A percentile compares a stretch with the other conserved stretches of the same genome.
These are phyloP conservation scores for Aquatica leii DNA, from an alignment of 2,888 invertebrate genomes.

Conservation along the genomic window DNA sequence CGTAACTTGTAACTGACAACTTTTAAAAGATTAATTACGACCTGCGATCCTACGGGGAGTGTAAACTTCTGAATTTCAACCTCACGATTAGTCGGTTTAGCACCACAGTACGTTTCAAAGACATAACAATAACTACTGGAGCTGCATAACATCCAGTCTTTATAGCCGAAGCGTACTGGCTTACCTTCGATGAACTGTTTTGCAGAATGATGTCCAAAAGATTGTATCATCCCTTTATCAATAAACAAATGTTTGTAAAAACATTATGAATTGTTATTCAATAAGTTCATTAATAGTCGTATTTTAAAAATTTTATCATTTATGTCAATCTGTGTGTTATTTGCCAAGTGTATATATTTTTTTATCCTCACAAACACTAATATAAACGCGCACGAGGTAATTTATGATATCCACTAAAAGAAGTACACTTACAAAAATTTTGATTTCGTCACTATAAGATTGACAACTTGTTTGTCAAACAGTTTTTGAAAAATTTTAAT, in stretches of 20 bases:
- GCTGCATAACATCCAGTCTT: constrained; percentile 19
- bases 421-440: no score
- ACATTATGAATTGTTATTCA: background rate
- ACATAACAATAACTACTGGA: constrained; percentile 18
- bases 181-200: constrained; percentile 22
- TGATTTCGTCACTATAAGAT: background rate
- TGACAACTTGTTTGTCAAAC: constrained; percentile 2
- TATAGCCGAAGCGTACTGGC: constrained; percentile 15
- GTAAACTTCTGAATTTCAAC: background rate
- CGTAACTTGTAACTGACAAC: background rate
- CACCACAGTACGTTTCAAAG: constrained; percentile 23
- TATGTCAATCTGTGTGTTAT: background rate
- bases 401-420: no score
- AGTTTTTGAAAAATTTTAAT: background rate
- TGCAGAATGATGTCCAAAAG: constrained; percentile 17
- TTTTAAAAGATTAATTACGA: background rate
- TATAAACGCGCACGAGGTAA: no score
- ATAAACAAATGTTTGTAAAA: constrained; percentile 11
- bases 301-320: background rate
- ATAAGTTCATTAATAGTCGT: background rate
- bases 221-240: constrained; percentile 12
- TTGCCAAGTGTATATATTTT: no score
- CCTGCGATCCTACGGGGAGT: constrained; percentile 1
- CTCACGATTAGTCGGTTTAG: background rate
- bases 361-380: no score